These are phyloP conservation scores for Rhopalosiphum padi DNA, from an alignment of 1,140 invertebrate species.

Conservation along the genomic window DNA sequence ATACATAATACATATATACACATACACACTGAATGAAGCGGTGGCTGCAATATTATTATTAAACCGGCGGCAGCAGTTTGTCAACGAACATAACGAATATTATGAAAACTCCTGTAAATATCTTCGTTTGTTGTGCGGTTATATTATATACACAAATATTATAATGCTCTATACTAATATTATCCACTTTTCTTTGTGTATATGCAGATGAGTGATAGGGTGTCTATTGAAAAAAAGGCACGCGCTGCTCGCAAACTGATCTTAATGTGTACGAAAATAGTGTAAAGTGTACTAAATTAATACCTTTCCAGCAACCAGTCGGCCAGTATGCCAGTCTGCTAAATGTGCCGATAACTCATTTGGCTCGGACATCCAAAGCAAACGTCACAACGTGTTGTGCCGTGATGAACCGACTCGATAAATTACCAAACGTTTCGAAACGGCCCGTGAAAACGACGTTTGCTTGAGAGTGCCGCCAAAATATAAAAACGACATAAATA, in stretches of 20 bases:
- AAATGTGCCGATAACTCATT: constrained; percentile 52
- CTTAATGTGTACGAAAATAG: constrained; percentile 37
- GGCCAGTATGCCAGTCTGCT: neutral
- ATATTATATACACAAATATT: neutral
- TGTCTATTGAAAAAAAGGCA: neutral
- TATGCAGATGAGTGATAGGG: neutral
- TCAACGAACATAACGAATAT: neutral
- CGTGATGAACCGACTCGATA: constrained; percentile 26
- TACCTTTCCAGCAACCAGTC: neutral
- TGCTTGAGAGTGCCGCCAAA: neutral
- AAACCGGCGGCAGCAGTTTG: neutral
- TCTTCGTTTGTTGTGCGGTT: neutral
- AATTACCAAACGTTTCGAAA: constrained; percentile 38
- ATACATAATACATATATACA: neutral
- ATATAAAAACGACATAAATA: neutral
- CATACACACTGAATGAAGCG: no score
- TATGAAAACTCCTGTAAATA: neutral
- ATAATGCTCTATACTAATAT: neutral
- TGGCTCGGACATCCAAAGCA: constrained; percentile 51
- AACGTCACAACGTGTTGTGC: neutral
- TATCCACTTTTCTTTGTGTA: neutral
- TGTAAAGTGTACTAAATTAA: neutral
- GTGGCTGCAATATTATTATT: constrained; percentile 13
- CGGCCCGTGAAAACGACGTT: constrained; percentile 41
- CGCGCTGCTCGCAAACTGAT: neutral